These are phyloP conservation scores for Pandemis heparana DNA, from an alignment of 2,888 invertebrate genomes.

Conservation along the genomic window DNA sequence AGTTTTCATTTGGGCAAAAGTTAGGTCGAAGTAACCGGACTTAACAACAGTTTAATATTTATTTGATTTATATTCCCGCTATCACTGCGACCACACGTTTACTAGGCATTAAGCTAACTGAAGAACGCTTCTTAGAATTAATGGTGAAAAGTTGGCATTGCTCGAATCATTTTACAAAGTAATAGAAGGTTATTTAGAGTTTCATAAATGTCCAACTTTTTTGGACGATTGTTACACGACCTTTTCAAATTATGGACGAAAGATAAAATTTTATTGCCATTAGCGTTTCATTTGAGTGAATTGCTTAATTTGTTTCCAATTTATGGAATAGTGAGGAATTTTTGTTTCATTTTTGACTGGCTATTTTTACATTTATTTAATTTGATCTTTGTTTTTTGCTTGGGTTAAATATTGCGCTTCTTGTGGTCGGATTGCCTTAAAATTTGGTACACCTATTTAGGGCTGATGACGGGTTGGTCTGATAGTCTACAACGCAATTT, in stretches of 20 bases:
- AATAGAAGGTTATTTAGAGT: constrained; percentile 35
- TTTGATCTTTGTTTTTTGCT: no score
- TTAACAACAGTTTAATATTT: not conserved
- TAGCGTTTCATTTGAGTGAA: not conserved
- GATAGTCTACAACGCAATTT: no score
- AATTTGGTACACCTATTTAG: no score
- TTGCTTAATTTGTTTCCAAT: no score
- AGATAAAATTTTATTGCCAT: not conserved
- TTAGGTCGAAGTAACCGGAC: no score
- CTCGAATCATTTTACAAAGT: constrained; percentile 39
- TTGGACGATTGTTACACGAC: constrained; percentile 13
- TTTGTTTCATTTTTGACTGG: no score
- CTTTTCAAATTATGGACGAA: not conserved
- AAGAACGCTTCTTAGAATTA: constrained; percentile 39
- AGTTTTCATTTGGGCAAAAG: no score
- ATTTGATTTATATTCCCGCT: not conserved
- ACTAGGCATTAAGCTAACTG: constrained; percentile 31
- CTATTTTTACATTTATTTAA: no score
- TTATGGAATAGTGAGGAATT: no score
- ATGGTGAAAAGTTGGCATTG: constrained; percentile 38
- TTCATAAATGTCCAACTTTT: constrained; percentile 24
- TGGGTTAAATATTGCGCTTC: no score
- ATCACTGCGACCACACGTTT: not conserved
- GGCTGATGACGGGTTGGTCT: no score
- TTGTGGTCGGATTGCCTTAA: no score